Evolutionary conservation across 2,113 vertebrate species (phyloP).

Genomic region (Morphnarchus princeps): DNA sequence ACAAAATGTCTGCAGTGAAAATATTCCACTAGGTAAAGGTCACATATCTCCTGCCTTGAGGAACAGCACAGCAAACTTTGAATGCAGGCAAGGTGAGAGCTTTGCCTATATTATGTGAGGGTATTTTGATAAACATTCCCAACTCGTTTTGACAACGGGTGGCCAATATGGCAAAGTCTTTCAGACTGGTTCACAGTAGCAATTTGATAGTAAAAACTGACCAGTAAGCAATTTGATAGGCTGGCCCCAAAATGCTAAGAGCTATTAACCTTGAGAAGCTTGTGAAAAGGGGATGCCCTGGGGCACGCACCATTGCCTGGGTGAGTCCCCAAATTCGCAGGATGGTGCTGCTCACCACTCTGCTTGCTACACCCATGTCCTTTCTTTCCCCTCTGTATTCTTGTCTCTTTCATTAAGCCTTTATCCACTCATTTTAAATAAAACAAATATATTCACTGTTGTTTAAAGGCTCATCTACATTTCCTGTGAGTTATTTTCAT

Average conservation of each 20-base stretch:
- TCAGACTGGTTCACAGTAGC: neutral
- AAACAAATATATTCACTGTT: slow-evolving; percentile 51
- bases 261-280: neutral
- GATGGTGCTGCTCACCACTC: neutral
- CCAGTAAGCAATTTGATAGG: neutral
- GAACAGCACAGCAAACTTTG: neutral
- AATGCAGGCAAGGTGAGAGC: neutral
- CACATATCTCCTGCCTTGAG: neutral
- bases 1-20: neutral
- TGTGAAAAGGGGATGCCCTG: neutral
- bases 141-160: neutral
- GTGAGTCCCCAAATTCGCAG: neutral
- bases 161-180: neutral
- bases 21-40: neutral
- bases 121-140: neutral
- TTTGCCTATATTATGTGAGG: neutral
- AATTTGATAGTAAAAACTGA: neutral
- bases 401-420: slow-evolving; percentile 1
- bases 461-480: slow-evolving; percentile 48
- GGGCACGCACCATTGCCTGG: neutral
- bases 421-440: slow-evolving; percentile 47
- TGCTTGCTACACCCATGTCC: neutral
- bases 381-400: neutral
- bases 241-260: neutral
- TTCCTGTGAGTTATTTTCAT: slow-evolving; percentile 54